Evolutionary conservation across 1,140 invertebrate species (phyloP).

Genomic region (Drosophila hydei): DNA sequence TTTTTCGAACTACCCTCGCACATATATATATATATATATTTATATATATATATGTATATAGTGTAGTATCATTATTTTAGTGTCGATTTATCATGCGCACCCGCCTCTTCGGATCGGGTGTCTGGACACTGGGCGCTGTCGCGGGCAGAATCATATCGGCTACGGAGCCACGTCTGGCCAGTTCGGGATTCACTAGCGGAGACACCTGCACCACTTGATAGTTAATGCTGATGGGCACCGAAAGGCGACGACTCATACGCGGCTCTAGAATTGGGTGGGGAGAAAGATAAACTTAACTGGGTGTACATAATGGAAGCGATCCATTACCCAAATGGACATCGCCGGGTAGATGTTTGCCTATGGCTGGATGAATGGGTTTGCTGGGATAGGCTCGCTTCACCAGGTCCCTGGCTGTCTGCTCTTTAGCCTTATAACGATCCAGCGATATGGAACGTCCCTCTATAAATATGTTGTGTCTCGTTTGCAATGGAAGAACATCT

Average conservation of each 20-base stretch:
- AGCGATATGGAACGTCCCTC: slow-evolving; percentile 68
- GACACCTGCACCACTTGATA: slow-evolving; percentile 61
- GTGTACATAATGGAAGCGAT: background rate
- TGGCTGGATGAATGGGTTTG: slow-evolving; percentile 14
- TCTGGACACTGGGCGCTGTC: background rate
- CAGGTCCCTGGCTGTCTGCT: slow-evolving; percentile 16
- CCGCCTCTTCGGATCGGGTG: slow-evolving; percentile 58
- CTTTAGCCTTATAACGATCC: slow-evolving; percentile 59
- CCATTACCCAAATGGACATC: background rate
- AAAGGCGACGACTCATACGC: slow-evolving; percentile 49
- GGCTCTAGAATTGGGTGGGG: slow-evolving; percentile 25
- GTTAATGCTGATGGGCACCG: slow-evolving; percentile 67
- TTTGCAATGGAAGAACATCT: slow-evolving; percentile 47
- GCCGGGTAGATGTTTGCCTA: background rate
- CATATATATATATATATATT: no score
- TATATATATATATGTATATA: background rate
- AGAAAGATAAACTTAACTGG: background rate
- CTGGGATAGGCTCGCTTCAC: slow-evolving; percentile 16
- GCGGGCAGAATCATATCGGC: slow-evolving; percentile 21
- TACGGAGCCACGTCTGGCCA: slow-evolving; percentile 53
- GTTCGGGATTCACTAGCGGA: slow-evolving; percentile 26
- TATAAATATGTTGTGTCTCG: slow-evolving; percentile 52
- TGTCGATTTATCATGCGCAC: slow-evolving; percentile 83
- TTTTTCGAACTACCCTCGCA: no score
- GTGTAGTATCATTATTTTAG: slow-evolving; percentile 27